Conservation (phyloP, 2,888 invertebrate species). For the Tryphoninae sp. region DNA sequence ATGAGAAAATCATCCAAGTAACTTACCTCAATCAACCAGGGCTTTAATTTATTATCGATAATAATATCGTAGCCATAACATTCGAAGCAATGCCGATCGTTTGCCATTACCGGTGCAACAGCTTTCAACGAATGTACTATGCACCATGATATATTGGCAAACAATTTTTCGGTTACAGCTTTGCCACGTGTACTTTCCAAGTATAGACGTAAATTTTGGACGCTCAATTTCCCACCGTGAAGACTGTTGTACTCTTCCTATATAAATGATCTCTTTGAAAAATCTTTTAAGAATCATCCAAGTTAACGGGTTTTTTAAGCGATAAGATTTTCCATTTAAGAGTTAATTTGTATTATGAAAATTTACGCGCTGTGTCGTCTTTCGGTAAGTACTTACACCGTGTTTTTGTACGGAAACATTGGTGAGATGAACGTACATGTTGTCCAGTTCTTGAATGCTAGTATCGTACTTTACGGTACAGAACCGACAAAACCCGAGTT, state of each 20-base stretch:
- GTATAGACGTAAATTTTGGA: slow-evolving; percentile 94
- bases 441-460: slow-evolving; percentile 92
- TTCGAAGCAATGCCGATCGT: slow-evolving; percentile 95
- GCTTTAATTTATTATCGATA: slow-evolving; percentile 96
- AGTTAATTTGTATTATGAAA: neutral
- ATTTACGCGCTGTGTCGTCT: neutral
- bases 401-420: slow-evolving; percentile 99
- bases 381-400: slow-evolving; percentile 84
- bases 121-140: slow-evolving; percentile 97
- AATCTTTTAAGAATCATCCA: neutral
- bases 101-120: slow-evolving; percentile 95
- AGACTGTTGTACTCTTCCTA: slow-evolving; percentile 96
- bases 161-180: slow-evolving; percentile 92
- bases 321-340: no score
- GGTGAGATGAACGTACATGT: slow-evolving; percentile 96
- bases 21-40: slow-evolving; percentile 83
- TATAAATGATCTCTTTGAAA: slow-evolving; percentile 62
- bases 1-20: slow-evolving; percentile 3
- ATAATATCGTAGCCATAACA: slow-evolving; percentile 98
- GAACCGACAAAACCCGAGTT: slow-evolving; percentile 96
- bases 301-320: no score
- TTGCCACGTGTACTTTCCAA: slow-evolving; percentile 95
- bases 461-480: slow-evolving; percentile 98
- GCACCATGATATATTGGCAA: slow-evolving; percentile 93
- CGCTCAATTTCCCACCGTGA: slow-evolving; percentile 97